Conservation (phyloP, 2,888 invertebrate genomes). For the Keiferia lycopersicella region DNA sequence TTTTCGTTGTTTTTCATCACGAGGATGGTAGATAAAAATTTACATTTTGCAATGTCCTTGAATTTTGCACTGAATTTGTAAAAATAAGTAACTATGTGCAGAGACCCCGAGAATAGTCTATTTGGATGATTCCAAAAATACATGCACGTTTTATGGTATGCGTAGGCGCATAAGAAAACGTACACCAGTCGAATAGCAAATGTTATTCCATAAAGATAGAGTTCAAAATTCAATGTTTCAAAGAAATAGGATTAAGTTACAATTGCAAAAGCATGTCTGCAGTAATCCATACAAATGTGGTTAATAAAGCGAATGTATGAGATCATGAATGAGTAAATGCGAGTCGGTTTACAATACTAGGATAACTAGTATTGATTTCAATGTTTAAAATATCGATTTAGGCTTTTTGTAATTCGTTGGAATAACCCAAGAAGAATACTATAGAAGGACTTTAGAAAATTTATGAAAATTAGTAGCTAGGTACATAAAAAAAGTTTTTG, state of each 20-base stretch:
- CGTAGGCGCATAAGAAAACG: constrained; percentile 5
- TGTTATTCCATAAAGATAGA: not conserved
- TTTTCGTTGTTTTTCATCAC: too few species aligned
- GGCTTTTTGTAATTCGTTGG: too few species aligned
- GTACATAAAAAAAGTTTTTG: too few species aligned
- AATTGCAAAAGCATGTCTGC: not conserved
- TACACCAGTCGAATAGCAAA: not conserved
- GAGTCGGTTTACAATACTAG: constrained; percentile 5
- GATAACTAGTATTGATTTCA: constrained; percentile 22
- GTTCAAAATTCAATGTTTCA: constrained; percentile 3
- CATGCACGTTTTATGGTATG: constrained; percentile 7
- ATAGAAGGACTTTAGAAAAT: too few species aligned
- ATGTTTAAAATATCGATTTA: not conserved
- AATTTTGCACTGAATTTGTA: too few species aligned
- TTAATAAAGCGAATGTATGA: constrained; percentile 8
- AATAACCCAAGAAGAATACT: too few species aligned
- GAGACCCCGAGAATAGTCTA: not conserved
- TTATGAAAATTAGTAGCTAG: too few species aligned
- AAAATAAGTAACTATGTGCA: too few species aligned
- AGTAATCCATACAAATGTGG: constrained; percentile 24
- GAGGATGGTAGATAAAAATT: too few species aligned
- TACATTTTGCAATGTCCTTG: too few species aligned
- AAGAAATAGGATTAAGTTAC: constrained; percentile 22
- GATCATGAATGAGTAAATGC: not conserved
- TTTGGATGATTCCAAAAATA: constrained; percentile 20